Evolutionary conservation across 2,797 vertebrate genomes (phyloP), one percentile per base, ranked within the genome.

Genomic region (Enteromius thamalakanensis): DNA sequence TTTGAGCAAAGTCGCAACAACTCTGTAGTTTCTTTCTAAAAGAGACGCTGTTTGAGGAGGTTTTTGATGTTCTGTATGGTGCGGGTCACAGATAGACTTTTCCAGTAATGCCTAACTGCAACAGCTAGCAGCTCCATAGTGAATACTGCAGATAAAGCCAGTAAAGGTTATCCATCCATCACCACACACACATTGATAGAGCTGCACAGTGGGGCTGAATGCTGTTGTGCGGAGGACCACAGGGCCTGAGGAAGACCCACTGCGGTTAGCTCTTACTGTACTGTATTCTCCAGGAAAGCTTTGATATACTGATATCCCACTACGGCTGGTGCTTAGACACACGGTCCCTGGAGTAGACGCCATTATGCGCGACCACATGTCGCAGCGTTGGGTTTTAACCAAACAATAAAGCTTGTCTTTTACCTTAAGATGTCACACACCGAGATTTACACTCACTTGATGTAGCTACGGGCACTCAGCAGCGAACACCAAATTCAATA

Each of bases 81-180:
- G 70, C 77, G 5, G 72, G 82, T 74, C 53, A 79, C 65, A 37
- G 67, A 37, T 32, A 76, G 47, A 71, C 23, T 76, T 74, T 78
- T 71, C 82, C 58, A 47, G 2, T 79, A 71, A 82, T 29, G 45
- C 70, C 76, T 58, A 79, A 67, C 34, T 53, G 29, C 67, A 53
- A 64, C 60, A 79, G 47, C 84, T 76, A 68, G 58, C 29, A 71
- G 60, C 42, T 72, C 74, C 37, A 51, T 45, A 62, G 72, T 72
- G 42, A 85, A 84, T 72, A 45, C 79, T 70, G 37, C 77, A 82
- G 84, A 68, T 76, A 82, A 82, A 82, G 49, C 62, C 45, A 62
- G 69, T 79, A 87, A 87, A 87, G 83, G 86, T 87, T 85, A 87
- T 82, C 80, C 80, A 79, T 69, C 86, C 64, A 82, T 85, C 80